These are phyloP conservation scores for Pandemis cinnamomeana DNA, from an alignment of 2,888 invertebrate genomes.

Conservation along the genomic window DNA sequence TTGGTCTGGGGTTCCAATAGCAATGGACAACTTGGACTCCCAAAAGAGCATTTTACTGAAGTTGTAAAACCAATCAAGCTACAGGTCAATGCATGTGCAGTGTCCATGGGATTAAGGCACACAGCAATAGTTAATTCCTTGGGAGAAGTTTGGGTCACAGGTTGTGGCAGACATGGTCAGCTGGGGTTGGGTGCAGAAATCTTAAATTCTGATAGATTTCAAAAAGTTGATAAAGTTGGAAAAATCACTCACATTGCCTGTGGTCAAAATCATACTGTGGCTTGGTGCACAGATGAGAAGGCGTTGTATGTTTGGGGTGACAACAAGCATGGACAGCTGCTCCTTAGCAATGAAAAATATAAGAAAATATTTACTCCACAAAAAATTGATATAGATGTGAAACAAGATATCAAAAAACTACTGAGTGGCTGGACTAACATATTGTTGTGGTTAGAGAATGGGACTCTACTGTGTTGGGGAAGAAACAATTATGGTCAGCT, in stretches of 20 bases:
- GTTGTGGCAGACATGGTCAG: conserved; percentile 88
- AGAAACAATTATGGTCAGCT: conserved; percentile 92
- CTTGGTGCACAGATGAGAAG: conserved; percentile 81
- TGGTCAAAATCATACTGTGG: conserved; percentile 92
- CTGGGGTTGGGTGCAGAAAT: conserved; percentile 83
- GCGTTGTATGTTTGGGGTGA: conserved; percentile 91
- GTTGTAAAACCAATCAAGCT: conserved; percentile 68
- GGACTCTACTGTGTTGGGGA: conserved; percentile 90
- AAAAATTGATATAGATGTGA: conserved; percentile 83
- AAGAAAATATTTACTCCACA: conserved; percentile 80
- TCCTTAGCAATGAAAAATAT: conserved; percentile 82
- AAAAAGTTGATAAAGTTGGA: conserved; percentile 82
- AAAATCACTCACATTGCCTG: conserved; percentile 87
- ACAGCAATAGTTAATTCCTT: conserved; percentile 86
- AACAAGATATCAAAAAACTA: conserved; percentile 83
- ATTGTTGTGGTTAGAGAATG: conserved; percentile 85
- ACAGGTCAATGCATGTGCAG: conserved; percentile 80
- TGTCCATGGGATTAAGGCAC: conserved; percentile 89
- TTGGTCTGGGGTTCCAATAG: conserved; percentile 94
- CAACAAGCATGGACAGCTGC: conserved; percentile 92
- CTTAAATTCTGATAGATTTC: conserved; percentile 70
- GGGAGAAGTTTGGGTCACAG: conserved; percentile 86
- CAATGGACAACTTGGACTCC: conserved; percentile 90
- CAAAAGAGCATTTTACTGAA: conserved; percentile 75
- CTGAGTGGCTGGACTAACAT: conserved; percentile 93